A percentile compares a stretch with the other conserved stretches of the same genome.
Evolutionary conservation across 2,888 invertebrate genomes (phyloP).

Genomic region (Platycheirus rosarum): DNA sequence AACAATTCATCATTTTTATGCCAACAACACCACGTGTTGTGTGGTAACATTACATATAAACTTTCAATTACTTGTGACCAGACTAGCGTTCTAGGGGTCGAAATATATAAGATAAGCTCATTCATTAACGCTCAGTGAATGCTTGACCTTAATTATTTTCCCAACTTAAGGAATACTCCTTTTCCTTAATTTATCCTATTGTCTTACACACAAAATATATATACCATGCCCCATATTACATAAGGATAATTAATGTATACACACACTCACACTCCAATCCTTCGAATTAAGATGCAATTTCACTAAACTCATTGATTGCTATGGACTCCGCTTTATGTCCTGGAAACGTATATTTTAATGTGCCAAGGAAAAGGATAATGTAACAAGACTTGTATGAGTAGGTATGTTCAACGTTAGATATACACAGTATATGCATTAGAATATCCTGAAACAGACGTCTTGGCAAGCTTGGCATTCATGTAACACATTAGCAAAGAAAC

Average conservation of each 20-base stretch:
- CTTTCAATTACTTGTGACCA: too few species aligned
- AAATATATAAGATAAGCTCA: too few species aligned
- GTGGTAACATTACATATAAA: too few species aligned
- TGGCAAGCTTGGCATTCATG: neutral
- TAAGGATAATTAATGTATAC: conserved; percentile 22
- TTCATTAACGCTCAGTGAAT: conserved; percentile 57
- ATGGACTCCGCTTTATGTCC: conserved; percentile 6
- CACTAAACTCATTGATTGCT: neutral
- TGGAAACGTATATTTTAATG: conserved; percentile 20
- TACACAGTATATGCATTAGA: neutral
- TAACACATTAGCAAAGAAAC: neutral
- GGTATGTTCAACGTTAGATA: neutral
- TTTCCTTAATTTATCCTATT: neutral
- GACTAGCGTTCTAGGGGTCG: too few species aligned
- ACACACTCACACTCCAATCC: conserved; percentile 1
- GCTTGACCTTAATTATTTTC: conserved; percentile 59
- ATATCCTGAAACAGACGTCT: neutral
- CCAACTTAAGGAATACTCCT: conserved; percentile 35
- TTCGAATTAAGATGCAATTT: too few species aligned
- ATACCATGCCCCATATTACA: conserved; percentile 13
- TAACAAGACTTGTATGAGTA: neutral
- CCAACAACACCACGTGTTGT: too few species aligned
- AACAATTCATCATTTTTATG: too few species aligned
- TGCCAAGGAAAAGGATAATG: conserved; percentile 18
- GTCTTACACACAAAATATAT: neutral